Conservation (phyloP, 2,888 invertebrate species). For the Hyposoter dolosus region DNA sequence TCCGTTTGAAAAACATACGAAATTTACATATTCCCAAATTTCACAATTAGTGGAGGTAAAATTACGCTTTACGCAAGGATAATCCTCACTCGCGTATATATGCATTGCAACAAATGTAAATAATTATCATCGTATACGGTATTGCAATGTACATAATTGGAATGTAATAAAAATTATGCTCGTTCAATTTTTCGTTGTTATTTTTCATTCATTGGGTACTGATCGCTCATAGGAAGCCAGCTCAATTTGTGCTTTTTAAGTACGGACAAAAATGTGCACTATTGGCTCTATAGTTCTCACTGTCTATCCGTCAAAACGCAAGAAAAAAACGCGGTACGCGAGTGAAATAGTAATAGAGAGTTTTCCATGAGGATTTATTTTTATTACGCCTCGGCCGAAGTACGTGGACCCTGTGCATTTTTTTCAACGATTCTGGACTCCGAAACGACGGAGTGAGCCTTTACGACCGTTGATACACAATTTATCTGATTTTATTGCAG, state of each 20-base stretch:
- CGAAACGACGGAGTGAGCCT: too few species aligned
- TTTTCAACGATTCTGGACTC: too few species aligned
- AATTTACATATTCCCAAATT: background rate
- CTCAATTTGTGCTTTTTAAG: background rate
- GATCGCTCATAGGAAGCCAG: background rate
- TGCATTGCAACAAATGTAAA: background rate
- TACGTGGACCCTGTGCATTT: too few species aligned
- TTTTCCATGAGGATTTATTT: too few species aligned
- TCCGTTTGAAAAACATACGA: background rate
- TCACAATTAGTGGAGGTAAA: background rate
- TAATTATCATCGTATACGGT: background rate
- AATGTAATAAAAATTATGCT: background rate
- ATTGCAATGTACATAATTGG: background rate
- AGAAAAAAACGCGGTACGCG: too few species aligned
- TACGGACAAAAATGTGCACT: background rate
- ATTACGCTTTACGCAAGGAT: conserved; percentile 12
- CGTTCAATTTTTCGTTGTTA: background rate
- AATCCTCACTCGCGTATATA: background rate
- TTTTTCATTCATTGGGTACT: background rate
- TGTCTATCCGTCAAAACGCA: too few species aligned
- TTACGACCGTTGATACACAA: too few species aligned
- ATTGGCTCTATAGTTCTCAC: too few species aligned
- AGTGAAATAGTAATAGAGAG: too few species aligned
- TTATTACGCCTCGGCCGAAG: too few species aligned
- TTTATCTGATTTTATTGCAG: too few species aligned